phyloP scores from a whole-genome alignment of 64 coral and sea anemone species.

The Dendronephthya gigantea region DNA sequence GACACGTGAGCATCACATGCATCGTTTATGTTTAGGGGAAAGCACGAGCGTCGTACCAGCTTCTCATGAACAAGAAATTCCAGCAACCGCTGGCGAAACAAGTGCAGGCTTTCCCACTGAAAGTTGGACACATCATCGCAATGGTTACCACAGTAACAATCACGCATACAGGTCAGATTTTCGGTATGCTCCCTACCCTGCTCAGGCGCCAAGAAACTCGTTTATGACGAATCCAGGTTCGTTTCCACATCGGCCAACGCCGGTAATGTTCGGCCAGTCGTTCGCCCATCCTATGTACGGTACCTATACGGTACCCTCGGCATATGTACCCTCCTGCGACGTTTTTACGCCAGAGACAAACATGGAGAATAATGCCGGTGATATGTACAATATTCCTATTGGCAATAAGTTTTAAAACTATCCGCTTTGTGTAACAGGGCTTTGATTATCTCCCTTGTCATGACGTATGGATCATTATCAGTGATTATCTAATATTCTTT shows the following conservation, averaged over 20 bases:
- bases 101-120: neutral
- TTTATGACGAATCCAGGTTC: neutral
- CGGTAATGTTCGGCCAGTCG: conserved; percentile 5
- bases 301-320: neutral
- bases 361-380: neutral
- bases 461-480: neutral
- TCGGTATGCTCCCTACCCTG: neutral
- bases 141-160: conserved; percentile 1
- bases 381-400: neutral
- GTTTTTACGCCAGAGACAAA: neutral
- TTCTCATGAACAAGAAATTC: neutral
- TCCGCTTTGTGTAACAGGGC: neutral
- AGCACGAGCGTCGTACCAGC: neutral
- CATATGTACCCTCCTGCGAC: neutral
- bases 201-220: neutral
- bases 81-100: neutral
- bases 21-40: neutral
- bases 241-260: conserved; percentile 16
- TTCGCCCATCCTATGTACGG: conserved; percentile 3
- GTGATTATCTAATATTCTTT: neutral
- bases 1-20: too few species aligned
- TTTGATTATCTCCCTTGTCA: neutral
- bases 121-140: neutral
- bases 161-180: neutral
- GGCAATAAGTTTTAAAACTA: neutral